phyloP scores from a whole-genome alignment of 2,888 invertebrate genomes.

The Calliopum simillimum region DNA sequence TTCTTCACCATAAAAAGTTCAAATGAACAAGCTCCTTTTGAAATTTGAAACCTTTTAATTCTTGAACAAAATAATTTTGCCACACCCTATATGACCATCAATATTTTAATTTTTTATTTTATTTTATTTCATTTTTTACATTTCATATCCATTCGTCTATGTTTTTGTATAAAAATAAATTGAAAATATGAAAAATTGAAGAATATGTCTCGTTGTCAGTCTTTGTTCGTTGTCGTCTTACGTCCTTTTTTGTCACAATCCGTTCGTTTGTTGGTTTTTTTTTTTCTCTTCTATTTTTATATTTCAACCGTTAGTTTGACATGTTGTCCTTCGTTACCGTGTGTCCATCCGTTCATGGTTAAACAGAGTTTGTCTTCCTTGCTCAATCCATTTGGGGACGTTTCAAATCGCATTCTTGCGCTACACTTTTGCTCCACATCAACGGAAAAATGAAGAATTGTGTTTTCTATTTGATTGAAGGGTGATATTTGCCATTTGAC shows the following conservation, averaged over 20 bases:
- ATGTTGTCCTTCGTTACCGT: conserved; percentile 32
- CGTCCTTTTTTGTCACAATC: background rate
- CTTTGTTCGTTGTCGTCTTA: background rate
- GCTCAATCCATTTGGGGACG: conserved; percentile 21
- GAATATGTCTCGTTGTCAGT: conserved; percentile 26
- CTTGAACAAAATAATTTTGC: too few relatives aligned
- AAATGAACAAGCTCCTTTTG: too few relatives aligned
- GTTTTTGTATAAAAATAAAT: conserved; percentile 51
- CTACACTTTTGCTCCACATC: background rate
- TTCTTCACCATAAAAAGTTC: too few relatives aligned
- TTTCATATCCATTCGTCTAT: conserved; percentile 43
- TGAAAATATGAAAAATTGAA: conserved; percentile 43
- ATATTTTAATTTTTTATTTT: too few relatives aligned
- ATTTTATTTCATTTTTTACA: too few relatives aligned
- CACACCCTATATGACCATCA: too few relatives aligned
- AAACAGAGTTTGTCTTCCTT: background rate
- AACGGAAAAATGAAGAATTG: conserved; percentile 41
- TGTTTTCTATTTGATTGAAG: conserved; percentile 53
- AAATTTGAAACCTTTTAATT: too few relatives aligned
- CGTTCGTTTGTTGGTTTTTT: background rate
- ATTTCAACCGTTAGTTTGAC: conserved; percentile 19
- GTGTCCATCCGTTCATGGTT: conserved; percentile 28
- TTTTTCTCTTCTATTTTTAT: background rate
- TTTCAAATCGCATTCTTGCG: background rate
- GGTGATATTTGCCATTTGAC: conserved; percentile 57